Evolutionary conservation across 2,113 vertebrate species (phyloP).

Genomic region (Archilochus colubris): DNA sequence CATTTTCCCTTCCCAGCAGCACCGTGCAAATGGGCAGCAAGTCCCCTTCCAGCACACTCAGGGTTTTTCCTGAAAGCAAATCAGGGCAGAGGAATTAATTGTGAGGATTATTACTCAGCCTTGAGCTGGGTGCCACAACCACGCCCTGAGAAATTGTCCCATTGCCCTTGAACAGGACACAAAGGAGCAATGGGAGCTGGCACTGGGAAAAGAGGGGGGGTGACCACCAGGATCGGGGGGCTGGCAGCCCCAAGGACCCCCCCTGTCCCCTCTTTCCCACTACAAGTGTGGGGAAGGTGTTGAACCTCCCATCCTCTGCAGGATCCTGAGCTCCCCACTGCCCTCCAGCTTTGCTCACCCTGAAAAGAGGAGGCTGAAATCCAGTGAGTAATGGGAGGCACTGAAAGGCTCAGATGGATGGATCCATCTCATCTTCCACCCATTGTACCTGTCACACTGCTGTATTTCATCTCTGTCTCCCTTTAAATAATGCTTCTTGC

Average conservation of each 20-base stretch:
- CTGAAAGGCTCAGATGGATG: not conserved
- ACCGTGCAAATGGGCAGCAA: not conserved
- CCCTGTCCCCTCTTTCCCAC: not conserved
- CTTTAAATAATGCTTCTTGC: not conserved
- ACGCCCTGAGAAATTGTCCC: not conserved
- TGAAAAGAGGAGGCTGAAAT: not conserved
- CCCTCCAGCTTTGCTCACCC: not conserved
- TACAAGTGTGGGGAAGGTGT: rapidly evolving
- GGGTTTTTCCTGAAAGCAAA: not conserved
- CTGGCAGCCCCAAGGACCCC: not conserved
- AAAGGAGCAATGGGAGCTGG: not conserved
- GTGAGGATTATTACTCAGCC: rapidly evolving
- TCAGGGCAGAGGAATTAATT: not conserved
- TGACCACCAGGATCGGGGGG: not conserved
- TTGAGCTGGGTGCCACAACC: not conserved
- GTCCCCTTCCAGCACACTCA: rapidly evolving
- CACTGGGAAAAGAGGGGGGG: too few relatives aligned
- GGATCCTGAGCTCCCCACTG: not conserved
- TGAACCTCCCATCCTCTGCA: rapidly evolving
- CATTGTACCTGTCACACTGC: not conserved
- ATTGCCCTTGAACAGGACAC: not conserved
- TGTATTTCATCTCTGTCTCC: not conserved
- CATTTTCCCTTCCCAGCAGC: not conserved
- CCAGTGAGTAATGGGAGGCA: not conserved
- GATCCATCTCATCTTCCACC: not conserved